A percentile compares a stretch with the other conserved stretches of the same genome.
These are phyloP conservation scores for Chelon labrosus DNA, from an alignment of 2,797 vertebrate species.

Conservation along the genomic window DNA sequence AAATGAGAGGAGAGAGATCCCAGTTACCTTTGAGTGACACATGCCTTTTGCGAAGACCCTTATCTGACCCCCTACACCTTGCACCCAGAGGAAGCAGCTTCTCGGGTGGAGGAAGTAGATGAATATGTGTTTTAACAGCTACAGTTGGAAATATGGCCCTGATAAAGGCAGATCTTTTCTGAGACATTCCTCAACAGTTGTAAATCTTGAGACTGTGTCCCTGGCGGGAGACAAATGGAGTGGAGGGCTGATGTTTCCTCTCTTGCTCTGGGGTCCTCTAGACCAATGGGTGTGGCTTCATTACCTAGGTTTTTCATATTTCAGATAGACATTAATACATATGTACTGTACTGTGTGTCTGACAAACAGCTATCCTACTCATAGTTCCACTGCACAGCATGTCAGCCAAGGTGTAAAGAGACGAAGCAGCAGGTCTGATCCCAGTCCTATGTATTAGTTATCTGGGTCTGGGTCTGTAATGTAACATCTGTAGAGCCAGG, in stretches of 20 bases:
- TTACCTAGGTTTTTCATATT: conserved; percentile 9
- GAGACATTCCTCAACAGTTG: conserved; percentile 64
- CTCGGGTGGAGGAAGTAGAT: conserved; percentile 30
- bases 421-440: conserved; percentile 24
- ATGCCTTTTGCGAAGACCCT: conserved; percentile 16
- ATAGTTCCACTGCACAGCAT: background rate
- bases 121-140: conserved; percentile 37
- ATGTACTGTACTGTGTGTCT: background rate
- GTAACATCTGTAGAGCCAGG: conserved; percentile 28
- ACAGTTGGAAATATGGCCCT: conserved; percentile 43
- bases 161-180: conserved; percentile 58
- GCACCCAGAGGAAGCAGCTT: conserved; percentile 37
- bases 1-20: conserved; percentile 12
- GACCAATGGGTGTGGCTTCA: conserved; percentile 38
- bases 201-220: conserved; percentile 61
- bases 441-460: conserved; percentile 1
- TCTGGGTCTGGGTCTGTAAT: conserved; percentile 34
- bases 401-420: conserved; percentile 18
- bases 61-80: conserved; percentile 41
- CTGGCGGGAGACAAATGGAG: conserved; percentile 42
- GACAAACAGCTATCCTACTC: background rate
- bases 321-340: background rate
- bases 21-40: conserved; percentile 7
- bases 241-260: conserved; percentile 49
- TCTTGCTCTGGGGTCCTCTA: conserved; percentile 20